phyloP scores from a whole-genome alignment of 2,113 vertebrate species.

The Scartelaos histophorus region DNA sequence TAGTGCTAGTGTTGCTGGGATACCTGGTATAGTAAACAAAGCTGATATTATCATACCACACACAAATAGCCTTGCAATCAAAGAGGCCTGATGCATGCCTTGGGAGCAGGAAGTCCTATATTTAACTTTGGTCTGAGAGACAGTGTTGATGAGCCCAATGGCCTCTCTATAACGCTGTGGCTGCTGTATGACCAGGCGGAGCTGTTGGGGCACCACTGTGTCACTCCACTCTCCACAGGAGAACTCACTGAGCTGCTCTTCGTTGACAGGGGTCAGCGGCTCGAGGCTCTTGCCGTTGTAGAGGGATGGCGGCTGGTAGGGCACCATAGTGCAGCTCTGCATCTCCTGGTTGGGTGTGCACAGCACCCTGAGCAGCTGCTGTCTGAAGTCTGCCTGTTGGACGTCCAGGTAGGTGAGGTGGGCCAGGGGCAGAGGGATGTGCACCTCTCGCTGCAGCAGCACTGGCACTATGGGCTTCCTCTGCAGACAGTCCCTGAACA shows the following conservation, averaged over 20 bases:
- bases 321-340: neutral
- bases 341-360: neutral
- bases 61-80: neutral
- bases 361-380: neutral
- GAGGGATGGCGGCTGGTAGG: neutral
- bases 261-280: neutral
- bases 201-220: neutral
- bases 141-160: neutral
- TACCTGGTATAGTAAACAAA: neutral
- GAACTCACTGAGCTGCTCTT: neutral
- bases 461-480: constrained; percentile 5
- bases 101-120: neutral
- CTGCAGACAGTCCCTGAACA: constrained; percentile 8
- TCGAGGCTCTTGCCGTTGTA: neutral
- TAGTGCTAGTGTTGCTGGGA: neutral
- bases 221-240: neutral
- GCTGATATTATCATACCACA: neutral
- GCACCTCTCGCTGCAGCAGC: neutral
- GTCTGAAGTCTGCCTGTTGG: neutral
- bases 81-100: neutral
- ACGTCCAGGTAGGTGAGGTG: neutral
- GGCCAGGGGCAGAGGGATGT: neutral
- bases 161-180: neutral
- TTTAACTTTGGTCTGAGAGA: neutral
- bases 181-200: neutral